phyloP scores from a whole-genome alignment of 2,113 vertebrate species.

The Agapornis roseicollis region DNA sequence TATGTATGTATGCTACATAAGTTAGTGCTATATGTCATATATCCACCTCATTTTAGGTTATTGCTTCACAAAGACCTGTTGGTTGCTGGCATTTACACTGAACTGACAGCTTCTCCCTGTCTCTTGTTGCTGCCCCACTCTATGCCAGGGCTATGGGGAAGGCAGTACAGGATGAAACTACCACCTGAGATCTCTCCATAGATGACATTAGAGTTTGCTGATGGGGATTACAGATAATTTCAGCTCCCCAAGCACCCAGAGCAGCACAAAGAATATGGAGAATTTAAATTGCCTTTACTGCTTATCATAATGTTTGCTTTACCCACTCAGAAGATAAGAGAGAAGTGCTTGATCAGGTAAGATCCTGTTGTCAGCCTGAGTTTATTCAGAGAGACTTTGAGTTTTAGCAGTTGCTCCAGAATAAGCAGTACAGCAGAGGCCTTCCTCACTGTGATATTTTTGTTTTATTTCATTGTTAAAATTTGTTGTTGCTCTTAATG shows the following conservation, averaged over 20 bases:
- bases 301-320: background rate
- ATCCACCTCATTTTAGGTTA: background rate
- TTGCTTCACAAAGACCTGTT: background rate
- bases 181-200: rapidly evolving
- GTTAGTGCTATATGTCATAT: background rate
- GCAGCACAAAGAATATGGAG: background rate
- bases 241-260: background rate
- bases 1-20: background rate
- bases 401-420: background rate
- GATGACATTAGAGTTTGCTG: background rate
- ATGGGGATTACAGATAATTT: background rate
- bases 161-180: background rate
- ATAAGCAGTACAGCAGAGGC: background rate
- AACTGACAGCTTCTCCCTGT: background rate
- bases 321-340: background rate
- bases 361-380: background rate
- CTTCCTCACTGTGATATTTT: background rate
- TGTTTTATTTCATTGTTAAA: background rate
- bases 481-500: background rate
- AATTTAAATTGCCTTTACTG: background rate
- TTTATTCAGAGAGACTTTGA: background rate
- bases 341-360: background rate
- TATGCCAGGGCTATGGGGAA: background rate
- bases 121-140: background rate
- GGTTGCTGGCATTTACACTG: background rate